Evolutionary conservation across 1,140 invertebrate species (phyloP), one percentile per base, ranked within the genome.

Genomic region (Campoletis sonorensis): DNA sequence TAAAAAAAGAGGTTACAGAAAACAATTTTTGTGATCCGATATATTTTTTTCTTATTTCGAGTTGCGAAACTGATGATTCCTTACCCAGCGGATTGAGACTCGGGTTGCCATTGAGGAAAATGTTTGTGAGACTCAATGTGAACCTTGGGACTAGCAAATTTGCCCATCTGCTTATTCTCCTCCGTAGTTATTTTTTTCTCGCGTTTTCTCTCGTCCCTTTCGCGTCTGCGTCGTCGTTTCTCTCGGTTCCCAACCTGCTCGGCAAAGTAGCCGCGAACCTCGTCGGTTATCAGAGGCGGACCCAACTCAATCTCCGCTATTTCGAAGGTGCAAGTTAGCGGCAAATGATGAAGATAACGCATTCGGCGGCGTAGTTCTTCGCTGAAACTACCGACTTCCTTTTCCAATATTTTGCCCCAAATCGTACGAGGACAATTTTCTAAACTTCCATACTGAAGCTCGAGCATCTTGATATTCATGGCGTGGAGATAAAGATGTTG

Each of bases 401-500:
- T 96, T 88, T 98, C 97, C 2, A 99, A 88, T 70, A 99, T 95
- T 80, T 93, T 93, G 5, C 95, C 96, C 0, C 89, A 92, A 68
- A 99, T 95, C 11, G 93, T 87, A n/a, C 92, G 90, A 0, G 98
- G 98, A 81, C 96, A 96, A 61, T 95, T 92, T 81, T 97, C 95
- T 68, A 99, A 93, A 67, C 93, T 94, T 21, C 97, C 97, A 93
- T 98, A 99, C 68, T 97, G 95, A 67, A 95, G 94, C 87, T 97
- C 95, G 82, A 99, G 90, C 94, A 99, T 98, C 73, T 96, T 95
- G 3, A 97, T 95, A 92, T 99, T 99, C 83, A 99, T 90, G 4
- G 97, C 95, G 92, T 99, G 97, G 68, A 99, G 90, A 90, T 97
- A 99, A 33, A 99, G 95, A 88, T 98, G 96, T 90, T 98, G 98